A percentile compares a stretch with the other conserved stretches of the same genome.
Evolutionary conservation across 1,140 invertebrate species (phyloP).

Genomic region (Rhagoletis pomonella): DNA sequence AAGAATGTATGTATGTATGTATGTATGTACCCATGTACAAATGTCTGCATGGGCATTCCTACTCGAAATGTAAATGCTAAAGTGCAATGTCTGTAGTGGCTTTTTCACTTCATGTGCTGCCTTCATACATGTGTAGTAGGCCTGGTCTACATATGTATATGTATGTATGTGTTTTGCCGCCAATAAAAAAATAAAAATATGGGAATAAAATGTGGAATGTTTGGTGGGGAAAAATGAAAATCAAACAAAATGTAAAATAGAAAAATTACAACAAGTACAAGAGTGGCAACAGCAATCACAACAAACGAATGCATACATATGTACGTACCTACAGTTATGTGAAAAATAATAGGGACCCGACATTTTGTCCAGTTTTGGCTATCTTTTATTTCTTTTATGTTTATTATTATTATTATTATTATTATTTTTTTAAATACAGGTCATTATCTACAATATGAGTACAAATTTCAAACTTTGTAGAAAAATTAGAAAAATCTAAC

Average conservation of each 20-base stretch:
- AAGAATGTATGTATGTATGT: not conserved
- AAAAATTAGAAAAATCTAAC: too few relatives aligned
- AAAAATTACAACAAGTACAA: slow-evolving; percentile 41
- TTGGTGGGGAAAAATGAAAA: not conserved
- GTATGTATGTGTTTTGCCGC: not conserved
- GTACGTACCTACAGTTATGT: not conserved
- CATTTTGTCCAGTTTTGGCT: too few relatives aligned
- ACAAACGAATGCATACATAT: not conserved
- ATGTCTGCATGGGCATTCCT: not conserved
- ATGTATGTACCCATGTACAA: not conserved
- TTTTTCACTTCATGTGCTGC: not conserved
- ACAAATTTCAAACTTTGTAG: too few relatives aligned
- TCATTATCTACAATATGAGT: too few relatives aligned
- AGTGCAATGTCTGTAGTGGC: slow-evolving; percentile 41
- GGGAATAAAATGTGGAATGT: not conserved
- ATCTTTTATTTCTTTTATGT: too few relatives aligned
- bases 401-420: too few relatives aligned
- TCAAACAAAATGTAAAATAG: slow-evolving; percentile 36
- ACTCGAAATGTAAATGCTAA: not conserved
- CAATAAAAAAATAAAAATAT: not conserved
- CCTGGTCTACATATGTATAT: not conserved
- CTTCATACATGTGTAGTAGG: too few relatives aligned
- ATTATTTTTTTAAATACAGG: too few relatives aligned
- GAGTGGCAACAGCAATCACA: slow-evolving; percentile 36
- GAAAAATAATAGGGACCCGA: too few relatives aligned